phyloP scores from a whole-genome alignment of 2,797 vertebrate species.

The Dendrocincla tyrannina region DNA sequence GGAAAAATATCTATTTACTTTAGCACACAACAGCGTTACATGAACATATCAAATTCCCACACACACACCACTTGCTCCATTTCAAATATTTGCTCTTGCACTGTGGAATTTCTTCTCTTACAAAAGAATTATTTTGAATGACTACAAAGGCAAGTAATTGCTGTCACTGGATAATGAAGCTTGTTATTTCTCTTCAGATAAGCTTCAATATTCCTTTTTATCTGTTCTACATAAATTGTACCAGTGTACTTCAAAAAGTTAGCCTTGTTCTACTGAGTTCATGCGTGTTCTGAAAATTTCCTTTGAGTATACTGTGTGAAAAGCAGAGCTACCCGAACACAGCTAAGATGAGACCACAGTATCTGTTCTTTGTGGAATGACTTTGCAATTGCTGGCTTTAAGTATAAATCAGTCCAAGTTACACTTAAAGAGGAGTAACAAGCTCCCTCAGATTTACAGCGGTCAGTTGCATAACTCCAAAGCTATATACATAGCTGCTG shows the following conservation, averaged over 20 bases:
- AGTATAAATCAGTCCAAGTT: neutral
- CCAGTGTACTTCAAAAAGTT: neutral
- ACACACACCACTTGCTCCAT: conserved; percentile 1
- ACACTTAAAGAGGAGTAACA: neutral
- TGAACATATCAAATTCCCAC: neutral
- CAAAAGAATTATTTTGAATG: conserved; percentile 33
- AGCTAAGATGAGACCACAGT: neutral
- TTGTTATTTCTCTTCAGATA: conserved; percentile 10
- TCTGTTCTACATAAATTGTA: neutral
- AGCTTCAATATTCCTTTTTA: neutral
- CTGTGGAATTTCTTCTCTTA: conserved; percentile 35
- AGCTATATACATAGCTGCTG: neutral
- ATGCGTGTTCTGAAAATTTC: neutral
- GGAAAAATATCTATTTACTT: neutral
- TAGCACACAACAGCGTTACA: neutral
- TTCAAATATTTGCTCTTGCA: conserved; percentile 50
- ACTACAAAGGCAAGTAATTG: conserved; percentile 23
- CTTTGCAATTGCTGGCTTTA: neutral
- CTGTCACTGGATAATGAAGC: neutral
- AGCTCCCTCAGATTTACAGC: neutral
- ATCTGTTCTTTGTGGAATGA: neutral
- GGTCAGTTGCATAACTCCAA: neutral
- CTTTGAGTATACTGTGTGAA: neutral
- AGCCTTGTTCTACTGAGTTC: neutral
- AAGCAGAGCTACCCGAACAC: neutral